These are phyloP conservation scores for Rhagium mordax DNA, from an alignment of 2,888 invertebrate genomes.

Conservation along the genomic window DNA sequence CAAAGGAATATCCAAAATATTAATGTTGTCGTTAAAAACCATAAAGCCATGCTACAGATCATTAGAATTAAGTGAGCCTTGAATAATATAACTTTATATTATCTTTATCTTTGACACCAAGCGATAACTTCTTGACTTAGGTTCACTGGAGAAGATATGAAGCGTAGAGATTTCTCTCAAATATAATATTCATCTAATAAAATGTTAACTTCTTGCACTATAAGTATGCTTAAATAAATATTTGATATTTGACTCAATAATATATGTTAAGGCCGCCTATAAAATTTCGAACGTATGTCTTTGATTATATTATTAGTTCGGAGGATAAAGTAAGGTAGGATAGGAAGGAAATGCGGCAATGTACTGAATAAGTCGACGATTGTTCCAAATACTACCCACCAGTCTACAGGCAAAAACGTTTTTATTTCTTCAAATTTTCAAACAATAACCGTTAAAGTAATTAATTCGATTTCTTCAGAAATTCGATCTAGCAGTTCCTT, in stretches of 20 bases:
- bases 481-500: no score
- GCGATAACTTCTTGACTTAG: slow-evolving; percentile 58
- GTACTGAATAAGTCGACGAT: no score
- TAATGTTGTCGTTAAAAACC: slow-evolving; percentile 8
- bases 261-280: no score
- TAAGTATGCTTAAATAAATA: not conserved
- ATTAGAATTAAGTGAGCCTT: slow-evolving; percentile 63
- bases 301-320: no score
- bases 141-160: slow-evolving; percentile 58
- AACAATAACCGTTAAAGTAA: no score
- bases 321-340: no score
- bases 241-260: not conserved
- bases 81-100: slow-evolving; percentile 51
- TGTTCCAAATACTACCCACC: no score
- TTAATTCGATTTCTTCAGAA: no score
- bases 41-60: slow-evolving; percentile 51
- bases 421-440: no score
- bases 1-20: not conserved
- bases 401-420: no score
- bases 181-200: not conserved
- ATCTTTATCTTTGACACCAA: slow-evolving; percentile 49
- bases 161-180: slow-evolving; percentile 46
- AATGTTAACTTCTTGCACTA: not conserved
- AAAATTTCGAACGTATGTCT: no score
- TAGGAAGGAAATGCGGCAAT: no score